Base-by-base conservation (phyloP, 2,113 vertebrate genomes). In the Phylloscopus trochilus region DNA sequence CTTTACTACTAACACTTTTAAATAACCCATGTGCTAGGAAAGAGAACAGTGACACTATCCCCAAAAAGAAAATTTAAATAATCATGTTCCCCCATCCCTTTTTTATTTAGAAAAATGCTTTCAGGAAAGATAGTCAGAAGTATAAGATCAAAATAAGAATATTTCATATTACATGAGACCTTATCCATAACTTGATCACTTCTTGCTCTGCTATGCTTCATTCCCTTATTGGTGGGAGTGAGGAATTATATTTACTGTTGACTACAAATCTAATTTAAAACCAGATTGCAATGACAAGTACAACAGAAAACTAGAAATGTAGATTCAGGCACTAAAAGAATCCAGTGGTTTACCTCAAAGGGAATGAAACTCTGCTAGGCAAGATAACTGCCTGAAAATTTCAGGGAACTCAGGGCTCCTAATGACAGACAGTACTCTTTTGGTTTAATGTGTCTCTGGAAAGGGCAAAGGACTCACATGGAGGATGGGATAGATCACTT, bases 31-130 rank as follows among this genome's bases (percentile, higher is more conserved):
- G 8, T 43, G 8, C 31, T 62, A 58, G 6, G 8, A 83, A 56
- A 35, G 37, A 44, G 12, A 66, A 49, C 10, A 62, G 19, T 21
- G 68, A 89, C 24, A 51, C 4, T n/a, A 52, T 31, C 10, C 12
- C 39, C 53, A 23, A 78, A 85, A 69, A 46, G 20, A 75, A 28
- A 5, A 59, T 39, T 86, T n/a, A 66, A 74, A 53, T 21, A 78
- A 23, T 30, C 17, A 27, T 75, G 22, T 27, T 1, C 2, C 8
- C 4, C 6, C 9, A 13, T 3, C 1, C 11, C 3, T 33, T 68
- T 60, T 66, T 55, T 60, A 31, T 66, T 62, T 55, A 74, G 67
- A 7, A 63, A 7, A 9, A 18, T 79, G 33, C 1, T 92, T 92
- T 83, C 60, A 82, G 70, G 56, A 89, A 68, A 81, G 15, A 26